Evolutionary conservation across 1,140 invertebrate species (phyloP), one percentile per base, ranked within the genome.

Genomic region (Panonychus citri): DNA sequence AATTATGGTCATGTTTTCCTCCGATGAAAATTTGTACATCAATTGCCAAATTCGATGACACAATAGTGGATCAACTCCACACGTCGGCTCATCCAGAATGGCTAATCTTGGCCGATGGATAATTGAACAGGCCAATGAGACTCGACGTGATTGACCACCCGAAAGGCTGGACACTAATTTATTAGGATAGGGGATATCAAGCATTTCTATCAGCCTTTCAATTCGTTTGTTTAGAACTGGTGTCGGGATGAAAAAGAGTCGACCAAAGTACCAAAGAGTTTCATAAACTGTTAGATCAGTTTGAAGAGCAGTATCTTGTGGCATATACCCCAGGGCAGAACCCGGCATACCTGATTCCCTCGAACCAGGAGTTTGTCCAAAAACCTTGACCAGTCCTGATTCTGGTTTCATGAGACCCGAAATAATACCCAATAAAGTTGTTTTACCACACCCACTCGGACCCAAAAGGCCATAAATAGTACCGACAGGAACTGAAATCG

Each of bases 191-290:
- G 85, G 85, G 59, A 91, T 71, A 69, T 88, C 83, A 5, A 91
- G 73, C 66, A 95, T 89, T 65, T 85, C 81, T 1, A 94, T 68
- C 3, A 95, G 73, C 70, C 94, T 94, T 57, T 81, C 76, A 58
- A 86, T 76, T 62, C 86, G 77, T 59, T 83, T 79, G 8, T 55
- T 26, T n/a, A 66, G 27, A 13, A 34, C 8, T 10, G 28, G 39
- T 10, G 27, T 12, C 10, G 46, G 74, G 85, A 95, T 89, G 53
- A 84, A 82, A 66, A 89, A 86, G 62, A 95, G 83, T 77, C 85
- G 84, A 21, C 89, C 89, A 68, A 94, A 95, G 66, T 91, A 95
- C 73, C 83, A 78, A 78, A 95, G 81, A 0, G 86, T 94, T 67
- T 96, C 90, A 56, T 78, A 76, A 59, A 94, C 94, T 0, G 86